A percentile compares a stretch with the other conserved stretches of the same genome.
These are phyloP conservation scores for Drosophila putrida DNA, from an alignment of 2,888 invertebrate species.

Conservation along the genomic window DNA sequence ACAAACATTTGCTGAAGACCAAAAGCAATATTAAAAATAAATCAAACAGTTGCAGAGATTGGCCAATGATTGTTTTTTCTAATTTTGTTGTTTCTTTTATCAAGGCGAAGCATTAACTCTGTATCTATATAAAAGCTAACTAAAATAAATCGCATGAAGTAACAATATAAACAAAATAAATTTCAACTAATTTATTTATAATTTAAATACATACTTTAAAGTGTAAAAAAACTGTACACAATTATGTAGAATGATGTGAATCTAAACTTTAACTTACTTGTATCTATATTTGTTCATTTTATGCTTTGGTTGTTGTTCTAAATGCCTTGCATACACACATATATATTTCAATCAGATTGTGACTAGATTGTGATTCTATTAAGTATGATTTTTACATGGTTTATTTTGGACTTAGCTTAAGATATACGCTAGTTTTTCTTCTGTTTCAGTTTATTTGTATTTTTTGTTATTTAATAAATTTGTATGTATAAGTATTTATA, in stretches of 20 bases:
- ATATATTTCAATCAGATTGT: conserved; percentile 8
- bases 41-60: conserved; percentile 18
- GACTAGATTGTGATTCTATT: conserved; percentile 36
- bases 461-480: conserved; percentile 33
- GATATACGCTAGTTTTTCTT: conserved; percentile 57
- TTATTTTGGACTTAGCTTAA: conserved; percentile 56
- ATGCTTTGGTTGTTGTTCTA: conserved; percentile 35
- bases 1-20: conserved; percentile 25
- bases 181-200: conserved; percentile 5
- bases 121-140: conserved; percentile 6
- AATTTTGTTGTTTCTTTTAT: conserved; percentile 13
- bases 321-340: conserved; percentile 59
- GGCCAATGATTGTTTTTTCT: conserved; percentile 35
- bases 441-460: neutral
- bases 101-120: conserved; percentile 32
- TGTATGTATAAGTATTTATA: conserved; percentile 50
- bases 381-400: conserved; percentile 73
- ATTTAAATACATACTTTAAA: conserved; percentile 19
- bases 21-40: conserved; percentile 10
- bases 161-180: conserved; percentile 18
- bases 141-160: conserved; percentile 8
- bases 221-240: conserved; percentile 62
- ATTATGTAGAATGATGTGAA: conserved; percentile 43
- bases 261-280: conserved; percentile 48
- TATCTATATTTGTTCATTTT: conserved; percentile 24